Percentiles rank a stretch among this genome's conserved stretches.
Evolutionary conservation across 2,797 vertebrate genomes (phyloP).

Genomic region (Semaprochilodus insignis): DNA sequence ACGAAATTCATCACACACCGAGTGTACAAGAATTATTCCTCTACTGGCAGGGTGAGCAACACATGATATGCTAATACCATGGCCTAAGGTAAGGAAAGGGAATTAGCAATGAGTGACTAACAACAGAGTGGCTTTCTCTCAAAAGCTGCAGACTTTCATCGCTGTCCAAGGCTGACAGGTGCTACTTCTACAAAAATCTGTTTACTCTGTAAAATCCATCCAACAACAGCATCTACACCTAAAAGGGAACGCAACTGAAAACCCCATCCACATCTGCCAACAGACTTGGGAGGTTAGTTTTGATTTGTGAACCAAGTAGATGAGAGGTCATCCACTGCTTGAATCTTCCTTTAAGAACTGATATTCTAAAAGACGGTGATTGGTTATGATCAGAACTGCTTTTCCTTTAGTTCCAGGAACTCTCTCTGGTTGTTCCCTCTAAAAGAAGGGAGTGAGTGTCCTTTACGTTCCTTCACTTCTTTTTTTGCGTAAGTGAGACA

Average conservation of each 20-base stretch:
- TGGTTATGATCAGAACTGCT: background rate
- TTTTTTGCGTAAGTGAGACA: conserved; percentile 34
- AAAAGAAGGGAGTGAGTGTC: background rate
- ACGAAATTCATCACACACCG: background rate
- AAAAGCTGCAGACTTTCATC: conserved; percentile 1
- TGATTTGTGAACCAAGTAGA: background rate
- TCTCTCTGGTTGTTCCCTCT: background rate
- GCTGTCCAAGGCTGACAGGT: conserved; percentile 4
- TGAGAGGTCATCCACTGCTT: background rate
- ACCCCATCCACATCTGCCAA: background rate
- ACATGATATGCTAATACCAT: background rate
- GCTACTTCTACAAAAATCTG: background rate
- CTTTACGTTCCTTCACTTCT: background rate
- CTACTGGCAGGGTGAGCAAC: background rate
- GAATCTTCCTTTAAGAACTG: background rate
- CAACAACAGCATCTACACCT: background rate
- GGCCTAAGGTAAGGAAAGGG: conserved; percentile 5
- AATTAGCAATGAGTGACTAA: background rate
- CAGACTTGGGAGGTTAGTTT: background rate
- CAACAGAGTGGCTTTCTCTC: background rate
- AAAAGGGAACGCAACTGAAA: background rate
- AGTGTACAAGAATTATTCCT: background rate
- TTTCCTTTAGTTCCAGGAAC: background rate
- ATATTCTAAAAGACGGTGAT: too few relatives aligned
- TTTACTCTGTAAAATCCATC: conserved; percentile 22